Base-by-base conservation (phyloP, 2,797 vertebrate species). In the Acrossocheilus fasciatus region DNA sequence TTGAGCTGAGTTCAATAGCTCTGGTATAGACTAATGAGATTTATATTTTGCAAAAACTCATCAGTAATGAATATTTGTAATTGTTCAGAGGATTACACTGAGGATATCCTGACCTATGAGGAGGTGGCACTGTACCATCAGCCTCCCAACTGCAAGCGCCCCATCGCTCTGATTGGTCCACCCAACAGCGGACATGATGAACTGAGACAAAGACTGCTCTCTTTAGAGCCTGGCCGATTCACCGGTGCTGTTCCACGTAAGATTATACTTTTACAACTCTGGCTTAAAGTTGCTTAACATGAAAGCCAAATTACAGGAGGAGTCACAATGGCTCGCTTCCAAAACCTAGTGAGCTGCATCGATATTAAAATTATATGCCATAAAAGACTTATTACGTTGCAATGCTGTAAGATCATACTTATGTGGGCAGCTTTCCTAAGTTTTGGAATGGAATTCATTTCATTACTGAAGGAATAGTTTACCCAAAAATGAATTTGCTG, bases 111-210 rank as follows among this genome's bases (percentile, higher is more conserved):
- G 94, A 98, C 98, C 81, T 99, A 99, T 0, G 98, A 99, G 91
- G 98, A 99, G 94, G 99, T 99, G 98, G 97, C 97, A 0, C 96
- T 99, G 36, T 99, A 98, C 91, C 98, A 99, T 91, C 98, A 99
- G 89, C 97, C 97, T 3, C 96, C 97, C 87, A 98, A 96, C 87
- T 95, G 97, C 82, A 99, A 98, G 86, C 95, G 98, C 17, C 98
- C 98, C 57, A 94, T 99, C 1, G 96, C 97, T 74, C 94, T 99
- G 89, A 96, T 99, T 0, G 97, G 97, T 6, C 97, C 98, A 0
- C 96, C 97, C 54, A 98, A 96, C 95, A 97, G 98, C 0, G 97
- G 98, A 1, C 97, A 98, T 18, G 97, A 97, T 6, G 97, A 99
- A 89, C 90, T 99, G 88, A 96, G 97, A 2, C 97, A 97, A 89